Evolutionary conservation across 2,113 vertebrate genomes (phyloP), one percentile per base, ranked within the genome.

Genomic region (Amphiprion ocellaris): DNA sequence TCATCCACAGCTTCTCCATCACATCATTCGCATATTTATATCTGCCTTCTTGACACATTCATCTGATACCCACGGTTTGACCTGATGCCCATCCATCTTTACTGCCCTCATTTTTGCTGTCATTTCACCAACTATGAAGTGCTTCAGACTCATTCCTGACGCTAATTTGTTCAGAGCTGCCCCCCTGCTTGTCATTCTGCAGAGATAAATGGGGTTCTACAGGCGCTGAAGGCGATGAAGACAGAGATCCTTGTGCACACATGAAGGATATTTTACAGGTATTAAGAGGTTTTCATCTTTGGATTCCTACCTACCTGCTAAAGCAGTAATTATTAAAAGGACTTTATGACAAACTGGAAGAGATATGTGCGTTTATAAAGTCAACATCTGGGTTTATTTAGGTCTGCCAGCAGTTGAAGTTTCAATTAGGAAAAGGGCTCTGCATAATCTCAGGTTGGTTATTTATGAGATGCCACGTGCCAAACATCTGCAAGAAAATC

Each of bases 401-500:
- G 17, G 15, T 82, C 65, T 28, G 60, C 37, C 60, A 64, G 52
- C 49, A 67, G 30, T 8, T 73, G 24, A 26, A 54, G 59, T 63
- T 73, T 3, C 46, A 68, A 68, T 79, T 56, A 66, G 52, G 54
- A 33, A 21, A 54, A 44, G 63, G 26, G 41, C 39, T 37, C 55
- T 8, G 28, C 10, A 39, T 37, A 24, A 15, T 44, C 56, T 33
- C 50, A 50, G 58, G 23, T 67, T 81, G 55, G 63, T 77, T 69
- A n/a, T 17, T 77, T 69, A n/a, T 17, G 9, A 52, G 55, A 61
- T 69, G 77, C 83, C 77, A 89, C 84, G 79, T 91, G 83, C 83
- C 77, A 70, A 50, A 78, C 72, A 87, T 72, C 77, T 80, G 82
- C 52, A 61, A 39, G 23, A 11, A 67, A 59, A 41, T 49, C 12